Evolutionary conservation across 2,888 invertebrate genomes (phyloP), one percentile per base, ranked within the genome.

Genomic region (Campoplex nolae): DNA sequence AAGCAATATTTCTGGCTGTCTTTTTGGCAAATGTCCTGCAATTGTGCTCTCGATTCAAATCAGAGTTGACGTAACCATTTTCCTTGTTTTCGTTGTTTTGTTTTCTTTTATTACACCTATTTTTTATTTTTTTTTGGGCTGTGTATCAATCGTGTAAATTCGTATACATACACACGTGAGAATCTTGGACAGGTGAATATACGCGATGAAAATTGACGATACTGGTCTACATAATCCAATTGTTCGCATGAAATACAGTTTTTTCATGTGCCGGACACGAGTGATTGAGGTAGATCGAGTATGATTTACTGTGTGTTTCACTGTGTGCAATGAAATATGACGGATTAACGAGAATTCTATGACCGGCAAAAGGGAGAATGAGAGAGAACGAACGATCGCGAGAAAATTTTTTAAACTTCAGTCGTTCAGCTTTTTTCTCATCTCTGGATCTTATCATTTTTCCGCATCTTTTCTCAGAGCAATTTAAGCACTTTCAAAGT

Each of bases 251-350:
- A 80, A 71, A 80, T 48, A 80, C 11, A 71, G 58, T 58, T 71
- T 80, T 80, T 80, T 62, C 23, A 80, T 32, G 23, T 23, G 62
- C n/a, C 35, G 18, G 45, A 70, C 71, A 42, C 45, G 28, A 45
- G 48, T 80, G 71, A 80, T 80, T 62, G 79, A 80, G 79, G 48
- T 23, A 80, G 71, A 71, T 80, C n/a, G 79, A 80, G 58, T 80
- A 80, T 80, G 79, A 80, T 80, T 28, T 54, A 78, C 58, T 58
- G 62, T 48, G n/a, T 48, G 71, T 71, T 65, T 73, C 23, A 23
- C 38, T 35, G 28, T 70, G 58, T 58, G 58, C 68, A 18, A 32
- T 45, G 35, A n/a, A 71, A 58, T 71, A 67, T 71, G 71, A 80
- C 71, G 71, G 79, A 45, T 80, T 71, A 62, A 71, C 48, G n/a